These are phyloP conservation scores for Hymenopus coronatus DNA, from an alignment of 2,888 invertebrate species.

Conservation along the genomic window DNA sequence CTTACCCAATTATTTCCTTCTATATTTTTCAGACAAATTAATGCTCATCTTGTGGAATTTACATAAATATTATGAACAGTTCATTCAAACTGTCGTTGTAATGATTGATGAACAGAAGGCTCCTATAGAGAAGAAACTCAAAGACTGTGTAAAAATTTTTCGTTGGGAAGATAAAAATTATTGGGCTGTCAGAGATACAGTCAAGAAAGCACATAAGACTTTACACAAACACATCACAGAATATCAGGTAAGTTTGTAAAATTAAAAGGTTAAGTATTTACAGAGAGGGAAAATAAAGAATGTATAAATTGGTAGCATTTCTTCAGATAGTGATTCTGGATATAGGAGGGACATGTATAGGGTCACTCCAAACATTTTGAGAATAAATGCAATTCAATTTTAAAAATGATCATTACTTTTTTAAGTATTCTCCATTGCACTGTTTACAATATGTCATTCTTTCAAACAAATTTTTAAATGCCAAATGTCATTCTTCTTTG, in stretches of 20 bases:
- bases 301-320: no score
- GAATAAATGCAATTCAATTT: no score
- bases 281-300: no score
- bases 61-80: conserved; percentile 81
- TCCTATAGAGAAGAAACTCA: conserved; percentile 88
- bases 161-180: conserved; percentile 94
- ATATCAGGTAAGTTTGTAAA: conserved; percentile 59
- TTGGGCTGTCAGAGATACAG: conserved; percentile 86
- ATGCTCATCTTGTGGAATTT: conserved; percentile 75
- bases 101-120: conserved; percentile 65
- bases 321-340: no score
- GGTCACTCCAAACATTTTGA: no score
- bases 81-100: conserved; percentile 60
- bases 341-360: no score
- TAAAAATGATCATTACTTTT: no score
- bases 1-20: not conserved
- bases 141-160: conserved; percentile 91
- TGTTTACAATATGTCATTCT: no score
- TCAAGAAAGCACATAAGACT: conserved; percentile 83
- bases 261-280: no score
- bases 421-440: no score
- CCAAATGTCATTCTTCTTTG: no score
- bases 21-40: conserved; percentile 51
- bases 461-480: no score
- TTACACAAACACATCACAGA: conserved; percentile 84